Conservation (phyloP, 2,113 vertebrate genomes). For the Camelus dromedarius region DNA sequence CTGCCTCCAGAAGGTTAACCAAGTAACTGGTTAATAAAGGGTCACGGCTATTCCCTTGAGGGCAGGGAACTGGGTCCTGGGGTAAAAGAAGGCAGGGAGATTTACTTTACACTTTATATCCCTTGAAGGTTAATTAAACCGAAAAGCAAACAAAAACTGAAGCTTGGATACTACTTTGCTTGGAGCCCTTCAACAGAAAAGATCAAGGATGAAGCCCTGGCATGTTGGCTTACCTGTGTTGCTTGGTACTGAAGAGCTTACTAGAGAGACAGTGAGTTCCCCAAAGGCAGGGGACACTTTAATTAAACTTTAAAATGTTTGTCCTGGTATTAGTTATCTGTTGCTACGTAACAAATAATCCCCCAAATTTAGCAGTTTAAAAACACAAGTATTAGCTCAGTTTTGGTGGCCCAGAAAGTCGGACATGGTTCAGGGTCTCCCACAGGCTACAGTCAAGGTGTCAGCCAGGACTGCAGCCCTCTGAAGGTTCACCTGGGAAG, state of each 20-base stretch:
- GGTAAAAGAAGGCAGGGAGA: neutral
- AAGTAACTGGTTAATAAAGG: no score
- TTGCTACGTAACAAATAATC: neutral
- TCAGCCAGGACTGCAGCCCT: neutral
- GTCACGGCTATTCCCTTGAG: neutral
- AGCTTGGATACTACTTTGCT: neutral
- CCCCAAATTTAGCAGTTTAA: neutral
- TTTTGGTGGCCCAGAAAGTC: neutral
- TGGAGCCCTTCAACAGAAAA: slow-evolving; percentile 29
- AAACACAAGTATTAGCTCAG: neutral
- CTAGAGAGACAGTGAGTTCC: neutral
- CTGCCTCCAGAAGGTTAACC: neutral
- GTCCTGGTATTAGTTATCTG: neutral
- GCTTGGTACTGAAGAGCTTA: neutral
- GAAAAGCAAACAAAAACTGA: neutral
- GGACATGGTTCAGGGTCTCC: neutral
- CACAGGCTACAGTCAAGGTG: neutral
- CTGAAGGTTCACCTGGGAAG: neutral
- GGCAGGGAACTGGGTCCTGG: neutral
- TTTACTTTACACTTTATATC: neutral
- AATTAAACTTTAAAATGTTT: neutral
- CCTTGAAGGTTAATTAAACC: neutral
- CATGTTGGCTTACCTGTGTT: neutral
- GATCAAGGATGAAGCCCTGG: neutral
- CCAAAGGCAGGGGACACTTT: neutral